phyloP scores from a whole-genome alignment of 2,888 invertebrate genomes.

The Drosophila paranaensis region DNA sequence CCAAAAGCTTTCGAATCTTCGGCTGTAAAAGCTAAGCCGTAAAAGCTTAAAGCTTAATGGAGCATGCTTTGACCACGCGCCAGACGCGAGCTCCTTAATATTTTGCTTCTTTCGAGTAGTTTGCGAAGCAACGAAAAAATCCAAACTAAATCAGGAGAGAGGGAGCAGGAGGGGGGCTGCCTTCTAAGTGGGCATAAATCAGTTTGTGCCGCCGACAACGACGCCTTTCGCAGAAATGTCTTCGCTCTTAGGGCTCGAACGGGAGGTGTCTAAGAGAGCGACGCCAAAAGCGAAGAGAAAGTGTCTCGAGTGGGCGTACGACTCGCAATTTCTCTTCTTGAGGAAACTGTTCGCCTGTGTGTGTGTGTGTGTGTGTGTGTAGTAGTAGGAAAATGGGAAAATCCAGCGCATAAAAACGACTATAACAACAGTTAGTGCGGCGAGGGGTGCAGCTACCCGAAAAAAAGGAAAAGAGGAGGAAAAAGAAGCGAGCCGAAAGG shows the following conservation, averaged over 20 bases:
- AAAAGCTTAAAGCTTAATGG: slow-evolving; percentile 29
- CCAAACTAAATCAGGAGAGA: background rate
- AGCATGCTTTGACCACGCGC: slow-evolving; percentile 3
- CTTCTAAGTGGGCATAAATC: slow-evolving; percentile 34
- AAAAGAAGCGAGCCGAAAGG: slow-evolving; percentile 39
- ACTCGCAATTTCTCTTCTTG: slow-evolving; percentile 42
- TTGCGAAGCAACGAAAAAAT: slow-evolving; percentile 2
- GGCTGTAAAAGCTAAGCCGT: slow-evolving; percentile 11
- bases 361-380: slow-evolving; percentile 17
- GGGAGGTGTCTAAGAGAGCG: slow-evolving; percentile 41
- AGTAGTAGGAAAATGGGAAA: slow-evolving; percentile 38
- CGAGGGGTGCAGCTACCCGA: no score
- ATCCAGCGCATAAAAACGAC: slow-evolving; percentile 49
- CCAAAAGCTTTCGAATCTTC: slow-evolving; percentile 29
- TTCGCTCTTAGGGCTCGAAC: slow-evolving; percentile 30
- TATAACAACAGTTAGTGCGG: slow-evolving; percentile 55
- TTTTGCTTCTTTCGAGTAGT: slow-evolving; percentile 12
- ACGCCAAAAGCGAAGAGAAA: slow-evolving; percentile 34
- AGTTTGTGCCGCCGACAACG: slow-evolving; percentile 21
- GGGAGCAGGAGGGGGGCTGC: background rate
- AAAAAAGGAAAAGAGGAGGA: slow-evolving; percentile 1
- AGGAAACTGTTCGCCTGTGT: slow-evolving; percentile 38
- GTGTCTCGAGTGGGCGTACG: slow-evolving; percentile 6
- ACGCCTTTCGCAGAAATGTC: slow-evolving; percentile 6
- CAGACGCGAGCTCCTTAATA: background rate